Percentiles rank a stretch among this genome's conserved stretches.
These are phyloP conservation scores for Gastrophysa polygoni DNA, from an alignment of 2,888 invertebrate genomes.

Conservation along the genomic window DNA sequence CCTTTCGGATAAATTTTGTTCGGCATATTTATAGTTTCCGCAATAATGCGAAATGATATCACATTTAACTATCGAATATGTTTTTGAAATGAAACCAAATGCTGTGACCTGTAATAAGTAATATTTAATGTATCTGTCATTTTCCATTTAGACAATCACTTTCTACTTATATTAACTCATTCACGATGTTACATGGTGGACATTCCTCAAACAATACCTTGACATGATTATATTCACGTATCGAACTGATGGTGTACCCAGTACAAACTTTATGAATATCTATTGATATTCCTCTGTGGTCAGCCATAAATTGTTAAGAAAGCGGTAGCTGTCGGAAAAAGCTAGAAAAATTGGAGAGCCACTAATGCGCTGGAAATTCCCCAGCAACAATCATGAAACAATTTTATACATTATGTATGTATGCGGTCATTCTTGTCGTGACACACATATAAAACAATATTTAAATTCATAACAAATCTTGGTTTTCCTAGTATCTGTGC, in stretches of 20 bases:
- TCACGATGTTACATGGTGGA: no score
- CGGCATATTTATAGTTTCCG: slow-evolving; percentile 56
- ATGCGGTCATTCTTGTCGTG: slow-evolving; percentile 25
- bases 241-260: no score
- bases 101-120: no score
- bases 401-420: slow-evolving; percentile 20
- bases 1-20: slow-evolving; percentile 52
- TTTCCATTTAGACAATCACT: no score
- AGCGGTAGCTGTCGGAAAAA: background rate
- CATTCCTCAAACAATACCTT: no score
- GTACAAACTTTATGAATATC: no score
- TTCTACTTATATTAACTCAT: no score
- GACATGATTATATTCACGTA: background rate
- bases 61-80: slow-evolving; percentile 43
- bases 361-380: slow-evolving; percentile 4
- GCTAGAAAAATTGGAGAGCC: background rate
- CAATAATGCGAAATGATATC: slow-evolving; percentile 49
- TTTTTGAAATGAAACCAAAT: no score
- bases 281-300: background rate
- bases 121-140: no score
- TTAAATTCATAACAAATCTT: slow-evolving; percentile 20
- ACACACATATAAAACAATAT: slow-evolving; percentile 26
- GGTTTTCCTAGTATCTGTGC: slow-evolving; percentile 25
- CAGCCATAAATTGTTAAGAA: background rate
- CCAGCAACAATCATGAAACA: slow-evolving; percentile 10